phyloP scores from a whole-genome alignment of 2,888 invertebrate genomes.

The Aphidius colemani region DNA sequence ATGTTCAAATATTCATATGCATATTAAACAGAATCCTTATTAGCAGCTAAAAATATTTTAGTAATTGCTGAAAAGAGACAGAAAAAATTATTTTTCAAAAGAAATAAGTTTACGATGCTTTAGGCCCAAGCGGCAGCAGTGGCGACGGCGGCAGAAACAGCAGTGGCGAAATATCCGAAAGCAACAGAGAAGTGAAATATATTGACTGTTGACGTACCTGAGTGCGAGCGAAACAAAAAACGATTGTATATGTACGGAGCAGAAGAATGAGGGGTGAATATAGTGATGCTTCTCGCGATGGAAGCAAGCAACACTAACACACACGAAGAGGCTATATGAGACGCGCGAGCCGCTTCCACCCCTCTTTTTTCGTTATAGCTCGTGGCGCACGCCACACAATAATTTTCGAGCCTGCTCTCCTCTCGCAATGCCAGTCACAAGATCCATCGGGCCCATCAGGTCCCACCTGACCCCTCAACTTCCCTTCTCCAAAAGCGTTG shows the following conservation, averaged over 20 bases:
- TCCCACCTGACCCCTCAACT: no score
- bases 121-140: slow-evolving; percentile 24
- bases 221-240: slow-evolving; percentile 33
- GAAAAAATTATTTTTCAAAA: slow-evolving; percentile 27
- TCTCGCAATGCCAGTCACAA: slow-evolving; percentile 25
- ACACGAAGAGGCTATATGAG: slow-evolving; percentile 45
- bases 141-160: slow-evolving; percentile 25
- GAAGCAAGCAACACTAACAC: slow-evolving; percentile 30
- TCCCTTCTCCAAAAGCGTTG: no score
- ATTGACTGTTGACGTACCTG: slow-evolving; percentile 21
- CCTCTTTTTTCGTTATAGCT: slow-evolving; percentile 34
- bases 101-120: slow-evolving; percentile 18
- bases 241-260: slow-evolving; percentile 27
- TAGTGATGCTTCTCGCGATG: slow-evolving; percentile 25
- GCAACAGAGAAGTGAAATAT: slow-evolving; percentile 16
- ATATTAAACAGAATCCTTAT: slow-evolving; percentile 33
- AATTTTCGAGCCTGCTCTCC: slow-evolving; percentile 30
- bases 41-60: no score
- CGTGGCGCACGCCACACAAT: slow-evolving; percentile 58
- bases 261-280: slow-evolving; percentile 15
- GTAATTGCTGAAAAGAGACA: slow-evolving; percentile 17
- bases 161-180: slow-evolving; percentile 29
- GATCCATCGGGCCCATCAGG: no score
- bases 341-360: slow-evolving; percentile 56
- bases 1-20: slow-evolving; percentile 20